Evolutionary conservation across 2,797 vertebrate genomes (phyloP).

Genomic region (Chromis chromis): DNA sequence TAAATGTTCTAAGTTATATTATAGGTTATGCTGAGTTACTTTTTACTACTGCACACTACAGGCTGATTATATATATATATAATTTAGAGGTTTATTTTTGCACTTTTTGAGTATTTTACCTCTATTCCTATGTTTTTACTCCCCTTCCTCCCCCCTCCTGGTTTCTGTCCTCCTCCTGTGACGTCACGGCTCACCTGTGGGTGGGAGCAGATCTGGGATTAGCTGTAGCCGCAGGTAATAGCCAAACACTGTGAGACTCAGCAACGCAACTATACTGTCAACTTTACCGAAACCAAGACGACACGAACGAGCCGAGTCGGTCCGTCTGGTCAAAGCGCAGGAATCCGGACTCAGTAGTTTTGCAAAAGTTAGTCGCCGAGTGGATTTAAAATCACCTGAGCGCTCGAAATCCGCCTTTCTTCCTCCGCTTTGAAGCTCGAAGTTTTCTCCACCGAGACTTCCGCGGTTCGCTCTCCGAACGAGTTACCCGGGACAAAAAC

Average conservation of each 20-base stretch:
- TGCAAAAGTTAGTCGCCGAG: neutral
- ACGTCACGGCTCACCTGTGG: conserved; percentile 84
- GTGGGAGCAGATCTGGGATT: conserved; percentile 76
- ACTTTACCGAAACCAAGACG: conserved; percentile 20
- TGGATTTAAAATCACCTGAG: conserved; percentile 34
- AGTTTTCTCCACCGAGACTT: conserved; percentile 73
- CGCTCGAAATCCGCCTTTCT: conserved; percentile 25
- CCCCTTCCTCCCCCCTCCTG: neutral
- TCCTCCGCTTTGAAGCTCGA: conserved; percentile 37
- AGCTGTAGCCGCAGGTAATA: conserved; percentile 86
- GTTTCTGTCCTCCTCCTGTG: conserved; percentile 63
- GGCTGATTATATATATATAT: no score
- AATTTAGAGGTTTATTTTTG: no score
- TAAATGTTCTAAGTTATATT: no score
- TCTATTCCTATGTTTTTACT: neutral
- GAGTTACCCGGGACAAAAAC: conserved; percentile 47
- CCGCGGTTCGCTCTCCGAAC: conserved; percentile 73
- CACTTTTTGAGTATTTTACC: neutral
- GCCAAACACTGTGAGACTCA: conserved; percentile 69
- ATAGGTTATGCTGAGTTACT: no score
- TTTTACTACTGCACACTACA: no score
- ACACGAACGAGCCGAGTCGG: conserved; percentile 8
- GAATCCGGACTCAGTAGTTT: neutral
- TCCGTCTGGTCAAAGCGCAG: neutral
- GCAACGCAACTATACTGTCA: conserved; percentile 19